Percentiles rank a stretch among this genome's conserved stretches.
Evolutionary conservation across 2,888 invertebrate genomes (phyloP).

Genomic region (Nymphalis urticae): DNA sequence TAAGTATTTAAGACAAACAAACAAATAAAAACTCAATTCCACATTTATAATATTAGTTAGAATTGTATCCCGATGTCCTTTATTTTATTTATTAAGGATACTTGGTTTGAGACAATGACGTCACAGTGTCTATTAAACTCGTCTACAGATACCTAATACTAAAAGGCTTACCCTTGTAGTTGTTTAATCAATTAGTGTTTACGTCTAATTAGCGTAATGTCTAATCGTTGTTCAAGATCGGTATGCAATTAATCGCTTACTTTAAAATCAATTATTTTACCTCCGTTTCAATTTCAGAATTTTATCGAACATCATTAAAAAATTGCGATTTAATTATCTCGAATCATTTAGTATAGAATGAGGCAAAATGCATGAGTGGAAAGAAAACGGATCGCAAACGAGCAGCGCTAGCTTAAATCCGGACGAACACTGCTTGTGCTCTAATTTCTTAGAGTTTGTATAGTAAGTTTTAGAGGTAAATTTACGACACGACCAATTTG

Average conservation of each 20-base stretch:
- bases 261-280: background rate
- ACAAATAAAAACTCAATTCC: too few species aligned
- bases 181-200: constrained; percentile 4
- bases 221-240: constrained; percentile 6
- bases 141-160: background rate
- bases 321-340: too few species aligned
- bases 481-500: background rate
- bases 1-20: too few species aligned
- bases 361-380: too few species aligned
- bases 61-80: too few species aligned
- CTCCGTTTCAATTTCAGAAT: background rate
- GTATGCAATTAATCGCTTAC: constrained; percentile 1
- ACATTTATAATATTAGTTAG: too few species aligned
- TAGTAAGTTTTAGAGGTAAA: background rate
- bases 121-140: background rate
- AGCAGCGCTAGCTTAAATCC: too few species aligned
- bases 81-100: too few species aligned
- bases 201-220: background rate
- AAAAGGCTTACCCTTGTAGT: background rate
- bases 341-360: too few species aligned
- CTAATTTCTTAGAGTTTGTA: too few species aligned
- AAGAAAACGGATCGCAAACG: too few species aligned
- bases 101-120: background rate
- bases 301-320: background rate
- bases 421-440: too few species aligned